These are phyloP conservation scores for Chrysomela aeneicollis DNA, from an alignment of 2,888 invertebrate genomes.

Conservation along the genomic window DNA sequence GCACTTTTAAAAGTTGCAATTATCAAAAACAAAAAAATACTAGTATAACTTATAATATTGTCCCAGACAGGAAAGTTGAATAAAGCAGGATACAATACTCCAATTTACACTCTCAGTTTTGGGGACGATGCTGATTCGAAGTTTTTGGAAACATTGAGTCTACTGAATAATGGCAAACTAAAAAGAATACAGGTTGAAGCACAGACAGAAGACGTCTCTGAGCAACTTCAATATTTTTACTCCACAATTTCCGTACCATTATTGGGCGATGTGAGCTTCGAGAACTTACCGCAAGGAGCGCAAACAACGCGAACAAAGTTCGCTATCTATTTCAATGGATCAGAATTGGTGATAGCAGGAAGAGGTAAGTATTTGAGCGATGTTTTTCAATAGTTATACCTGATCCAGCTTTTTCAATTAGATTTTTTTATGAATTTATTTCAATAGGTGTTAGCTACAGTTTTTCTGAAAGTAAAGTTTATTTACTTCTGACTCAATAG, in stretches of 20 bases:
- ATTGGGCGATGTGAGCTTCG: slow-evolving; percentile 69
- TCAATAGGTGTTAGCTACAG: too few relatives aligned
- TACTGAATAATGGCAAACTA: slow-evolving; percentile 70
- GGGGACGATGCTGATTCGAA: slow-evolving; percentile 71
- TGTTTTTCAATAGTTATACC: slow-evolving; percentile 10
- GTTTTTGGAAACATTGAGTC: slow-evolving; percentile 69
- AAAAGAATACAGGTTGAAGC: slow-evolving; percentile 74
- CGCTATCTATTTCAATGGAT: slow-evolving; percentile 67
- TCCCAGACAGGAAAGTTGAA: slow-evolving; percentile 60
- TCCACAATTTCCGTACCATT: slow-evolving; percentile 71
- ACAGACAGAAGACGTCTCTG: slow-evolving; percentile 69
- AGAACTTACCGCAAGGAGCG: slow-evolving; percentile 60
- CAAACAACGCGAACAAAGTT: slow-evolving; percentile 64
- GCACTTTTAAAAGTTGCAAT: too few relatives aligned
- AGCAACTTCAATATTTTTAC: slow-evolving; percentile 71
- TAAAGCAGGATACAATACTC: slow-evolving; percentile 52
- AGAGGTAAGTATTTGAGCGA: slow-evolving; percentile 17
- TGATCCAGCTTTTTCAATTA: too few relatives aligned
- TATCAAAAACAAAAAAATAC: too few relatives aligned
- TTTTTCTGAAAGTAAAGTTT: too few relatives aligned
- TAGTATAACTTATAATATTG: too few relatives aligned
- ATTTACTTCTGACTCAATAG: too few relatives aligned
- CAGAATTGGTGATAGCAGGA: slow-evolving; percentile 70
- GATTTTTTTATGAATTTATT: too few relatives aligned
- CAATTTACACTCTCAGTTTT: slow-evolving; percentile 72